Base-by-base conservation (phyloP, 2,113 vertebrate species). In the Tympanuchus pallidicinctus region DNA sequence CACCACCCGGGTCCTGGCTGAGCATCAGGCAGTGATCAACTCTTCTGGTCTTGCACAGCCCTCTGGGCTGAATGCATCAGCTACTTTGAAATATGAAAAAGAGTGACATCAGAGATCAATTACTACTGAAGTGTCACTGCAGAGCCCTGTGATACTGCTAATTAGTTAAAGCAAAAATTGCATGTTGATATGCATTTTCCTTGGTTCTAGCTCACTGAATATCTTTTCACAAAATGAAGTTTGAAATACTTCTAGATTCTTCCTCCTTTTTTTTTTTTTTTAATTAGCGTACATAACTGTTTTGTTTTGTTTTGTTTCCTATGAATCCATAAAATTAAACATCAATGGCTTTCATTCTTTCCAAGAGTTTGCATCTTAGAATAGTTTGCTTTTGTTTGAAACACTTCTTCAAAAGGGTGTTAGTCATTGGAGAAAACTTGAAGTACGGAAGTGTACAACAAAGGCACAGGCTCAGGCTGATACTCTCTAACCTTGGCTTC, bases 161-260 rank as follows among this genome's bases (percentile, higher is more conserved):
- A 96, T 93, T 82, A 92, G 75, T 88, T 85, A 86, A 87, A 94
- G 87, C 34, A 79, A 92, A 87, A 34, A 77, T 40, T 40, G 22
- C 43, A 20, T 27, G 59, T 40, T 80, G 61, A 88, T 81, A 57
- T 4, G 16, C 52, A 32, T 69, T 93, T 94, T 47, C 72, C 74
- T 89, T 82, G 69, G 71, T 66, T 87, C 66, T 70, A 66, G 67
- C 50, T 85, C 52, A 63, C 59, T n/a, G 52, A 78, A 10, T 79
- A 6, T 54, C 67, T 95, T 86, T 76, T 45, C 57, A 57, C 30
- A 86, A 76, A 90, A 92, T 71, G 28, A 88, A 42, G 4, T 59
- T 82, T 91, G 40, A 90, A 92, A 47, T 88, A 20, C 20, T 75
- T 72, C 57, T 14, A 43, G 30, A 57, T 66, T 91, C 40, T 82